These are phyloP conservation scores for Tachystola acroxantha DNA, from an alignment of 2,888 invertebrate species.

Conservation along the genomic window DNA sequence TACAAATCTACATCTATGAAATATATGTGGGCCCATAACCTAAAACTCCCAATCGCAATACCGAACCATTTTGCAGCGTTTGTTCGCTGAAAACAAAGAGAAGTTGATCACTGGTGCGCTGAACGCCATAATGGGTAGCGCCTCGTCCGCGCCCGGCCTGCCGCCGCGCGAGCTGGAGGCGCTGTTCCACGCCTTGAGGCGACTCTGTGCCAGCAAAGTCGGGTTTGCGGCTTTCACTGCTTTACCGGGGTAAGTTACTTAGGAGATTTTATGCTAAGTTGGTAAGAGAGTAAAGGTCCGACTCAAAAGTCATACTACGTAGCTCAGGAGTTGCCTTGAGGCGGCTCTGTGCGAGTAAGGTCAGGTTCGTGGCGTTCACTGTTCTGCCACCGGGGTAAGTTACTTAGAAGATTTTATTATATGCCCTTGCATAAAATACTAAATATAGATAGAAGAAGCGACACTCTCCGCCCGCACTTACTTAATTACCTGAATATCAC, in stretches of 20 bases:
- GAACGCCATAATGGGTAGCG: conserved; percentile 80
- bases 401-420: no score
- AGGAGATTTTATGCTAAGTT: neutral
- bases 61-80: conserved; percentile 89
- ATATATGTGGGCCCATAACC: no score
- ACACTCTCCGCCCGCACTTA: no score
- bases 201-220: conserved; percentile 97
- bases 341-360: conserved; percentile 96
- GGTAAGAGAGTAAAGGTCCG: no score
- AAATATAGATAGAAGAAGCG: no score
- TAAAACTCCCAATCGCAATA: no score
- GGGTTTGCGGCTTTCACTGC: conserved; percentile 98
- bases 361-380: conserved; percentile 97
- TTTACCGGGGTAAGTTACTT: conserved; percentile 82
- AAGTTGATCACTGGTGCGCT: conserved; percentile 96
- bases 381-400: conserved; percentile 84
- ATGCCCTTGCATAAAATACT: no score
- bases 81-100: conserved; percentile 99
- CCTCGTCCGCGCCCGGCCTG: conserved; percentile 56
- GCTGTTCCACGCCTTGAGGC: conserved; percentile 95
- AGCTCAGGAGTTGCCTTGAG: conserved; percentile 80
- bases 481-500: no score
- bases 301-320: no score
- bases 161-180: conserved; percentile 90
- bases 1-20: no score